A percentile compares a stretch with the other conserved stretches of the same genome.
Conservation (phyloP, 1,140 invertebrate genomes). For the Pseudomyrmex sp. region DNA sequence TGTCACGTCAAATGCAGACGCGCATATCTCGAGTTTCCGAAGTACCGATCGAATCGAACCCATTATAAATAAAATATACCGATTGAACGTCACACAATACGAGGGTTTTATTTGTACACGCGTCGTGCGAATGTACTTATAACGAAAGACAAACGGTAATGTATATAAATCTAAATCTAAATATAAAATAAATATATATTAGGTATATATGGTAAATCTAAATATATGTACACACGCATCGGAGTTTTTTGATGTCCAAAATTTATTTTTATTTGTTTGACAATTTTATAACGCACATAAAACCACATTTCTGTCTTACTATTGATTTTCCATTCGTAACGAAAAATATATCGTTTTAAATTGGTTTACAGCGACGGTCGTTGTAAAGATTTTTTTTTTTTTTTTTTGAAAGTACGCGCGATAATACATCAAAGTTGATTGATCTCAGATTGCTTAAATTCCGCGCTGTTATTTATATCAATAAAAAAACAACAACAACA, state of each 20-base stretch:
- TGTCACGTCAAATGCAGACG: background rate
- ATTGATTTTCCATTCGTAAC: background rate
- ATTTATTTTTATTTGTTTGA: background rate
- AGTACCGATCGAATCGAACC: slow-evolving; percentile 10
- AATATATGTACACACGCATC: background rate
- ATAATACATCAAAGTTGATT: slow-evolving; percentile 49
- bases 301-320: background rate
- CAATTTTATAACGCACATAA: background rate
- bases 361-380: background rate
- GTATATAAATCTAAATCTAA: too few species aligned
- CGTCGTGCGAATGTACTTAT: background rate
- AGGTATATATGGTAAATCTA: too few species aligned
- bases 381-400: slow-evolving; percentile 3
- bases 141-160: slow-evolving; percentile 24
- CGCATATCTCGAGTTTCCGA: background rate
- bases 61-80: slow-evolving; percentile 35
- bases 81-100: background rate
- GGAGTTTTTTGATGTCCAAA: too few species aligned
- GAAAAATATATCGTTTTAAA: background rate
- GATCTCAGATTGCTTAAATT: background rate
- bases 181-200: too few species aligned
- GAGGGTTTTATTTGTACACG: slow-evolving; percentile 10
- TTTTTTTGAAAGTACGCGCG: background rate
- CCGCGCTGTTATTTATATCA: slow-evolving; percentile 9
- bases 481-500: background rate